phyloP scores from a whole-genome alignment of 2,888 invertebrate species.

The Caenorhabditis virilis region DNA sequence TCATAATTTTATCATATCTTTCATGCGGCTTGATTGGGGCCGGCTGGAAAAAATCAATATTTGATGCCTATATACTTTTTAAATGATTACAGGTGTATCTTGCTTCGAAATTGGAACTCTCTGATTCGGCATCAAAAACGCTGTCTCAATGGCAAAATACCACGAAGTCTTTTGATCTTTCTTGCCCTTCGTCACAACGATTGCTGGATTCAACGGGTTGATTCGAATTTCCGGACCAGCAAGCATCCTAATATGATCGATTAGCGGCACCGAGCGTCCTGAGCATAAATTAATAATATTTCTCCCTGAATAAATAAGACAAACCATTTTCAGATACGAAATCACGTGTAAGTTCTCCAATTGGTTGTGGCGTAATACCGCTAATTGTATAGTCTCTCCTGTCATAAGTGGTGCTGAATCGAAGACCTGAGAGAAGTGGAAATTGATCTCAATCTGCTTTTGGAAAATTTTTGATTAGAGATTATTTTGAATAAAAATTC shows the following conservation, averaged over 20 bases:
- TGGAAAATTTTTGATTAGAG: too few species aligned
- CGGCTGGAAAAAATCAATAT: constrained; percentile 1
- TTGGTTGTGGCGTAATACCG: neutral
- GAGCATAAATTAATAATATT: too few species aligned
- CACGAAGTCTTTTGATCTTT: neutral
- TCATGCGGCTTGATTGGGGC: constrained; percentile 7
- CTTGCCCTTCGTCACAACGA: neutral
- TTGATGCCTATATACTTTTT: neutral
- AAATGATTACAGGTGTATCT: neutral
- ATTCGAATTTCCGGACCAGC: neutral
- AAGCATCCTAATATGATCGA: too few species aligned
- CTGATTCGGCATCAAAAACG: neutral
- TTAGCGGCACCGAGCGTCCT: too few species aligned
- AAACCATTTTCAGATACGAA: too few species aligned
- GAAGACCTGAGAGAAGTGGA: neutral
- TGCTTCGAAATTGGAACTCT: constrained; percentile 3
- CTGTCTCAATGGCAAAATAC: neutral
- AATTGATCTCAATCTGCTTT: too few species aligned
- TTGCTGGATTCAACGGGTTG: neutral
- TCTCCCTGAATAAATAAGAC: too few species aligned
- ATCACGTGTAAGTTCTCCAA: too few species aligned
- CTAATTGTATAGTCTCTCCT: neutral
- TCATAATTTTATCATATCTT: constrained; percentile 7
- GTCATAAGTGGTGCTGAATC: neutral
- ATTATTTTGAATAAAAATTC: too few species aligned